A percentile compares a stretch with the other conserved stretches of the same genome.
Evolutionary conservation across 2,888 invertebrate species (phyloP).

Genomic region (Rhodophaea formosa): DNA sequence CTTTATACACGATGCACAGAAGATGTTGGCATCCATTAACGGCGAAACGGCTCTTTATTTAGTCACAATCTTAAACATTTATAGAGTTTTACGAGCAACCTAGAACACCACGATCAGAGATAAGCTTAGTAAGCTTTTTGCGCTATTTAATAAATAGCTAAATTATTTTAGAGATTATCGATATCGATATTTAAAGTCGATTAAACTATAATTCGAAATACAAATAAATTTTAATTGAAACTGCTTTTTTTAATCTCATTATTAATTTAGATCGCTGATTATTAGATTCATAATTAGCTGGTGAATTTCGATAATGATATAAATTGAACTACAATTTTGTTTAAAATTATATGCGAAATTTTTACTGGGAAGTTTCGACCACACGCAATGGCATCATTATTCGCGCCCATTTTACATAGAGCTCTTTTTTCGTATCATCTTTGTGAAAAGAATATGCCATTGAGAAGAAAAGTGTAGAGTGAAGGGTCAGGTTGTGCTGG

Average conservation of each 20-base stretch:
- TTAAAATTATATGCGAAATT: conserved; percentile 48
- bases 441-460: conserved; percentile 26
- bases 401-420: conserved; percentile 41
- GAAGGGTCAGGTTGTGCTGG: conserved; percentile 40
- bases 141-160: conserved; percentile 32
- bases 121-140: conserved; percentile 10
- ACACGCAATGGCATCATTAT: conserved; percentile 62
- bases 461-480: conserved; percentile 29
- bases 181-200: conserved; percentile 44
- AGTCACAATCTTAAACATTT: conserved; percentile 53
- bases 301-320: conserved; percentile 33
- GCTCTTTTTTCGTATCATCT: conserved; percentile 38
- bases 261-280: conserved; percentile 43
- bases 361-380: conserved; percentile 50
- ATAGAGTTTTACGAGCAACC: conserved; percentile 47
- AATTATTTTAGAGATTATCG: conserved; percentile 44
- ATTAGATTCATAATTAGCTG: conserved; percentile 51
- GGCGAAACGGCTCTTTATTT: conserved; percentile 67
- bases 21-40: conserved; percentile 66
- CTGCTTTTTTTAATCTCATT: conserved; percentile 48
- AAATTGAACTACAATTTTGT: conserved; percentile 44
- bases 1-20: conserved; percentile 53
- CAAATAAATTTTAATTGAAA: conserved; percentile 48
- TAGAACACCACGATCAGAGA: conserved; percentile 37
- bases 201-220: conserved; percentile 49